Evolutionary conservation across 2,797 vertebrate species (phyloP).

Genomic region (Carapus acus): DNA sequence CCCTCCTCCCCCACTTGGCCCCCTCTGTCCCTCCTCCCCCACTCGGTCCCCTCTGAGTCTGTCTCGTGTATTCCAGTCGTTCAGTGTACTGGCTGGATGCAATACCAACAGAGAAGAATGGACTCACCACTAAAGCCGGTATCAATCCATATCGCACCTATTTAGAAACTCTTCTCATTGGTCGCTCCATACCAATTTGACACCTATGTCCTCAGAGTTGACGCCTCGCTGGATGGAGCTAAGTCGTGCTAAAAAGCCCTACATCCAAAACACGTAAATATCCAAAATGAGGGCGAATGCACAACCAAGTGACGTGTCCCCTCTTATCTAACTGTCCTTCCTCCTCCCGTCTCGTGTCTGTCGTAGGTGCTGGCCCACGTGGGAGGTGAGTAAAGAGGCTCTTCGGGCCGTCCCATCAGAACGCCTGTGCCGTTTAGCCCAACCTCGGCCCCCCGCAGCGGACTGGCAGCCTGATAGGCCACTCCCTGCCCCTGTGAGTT

Average conservation of each 20-base stretch:
- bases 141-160: not conserved
- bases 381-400: conserved; percentile 62
- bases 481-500: conserved; percentile 55
- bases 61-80: conserved; percentile 47
- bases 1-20: not conserved
- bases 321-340: not conserved
- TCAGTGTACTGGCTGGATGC: conserved; percentile 72
- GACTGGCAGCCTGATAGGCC: conserved; percentile 58
- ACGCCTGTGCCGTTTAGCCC: conserved; percentile 58
- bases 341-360: not conserved
- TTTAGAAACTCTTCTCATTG: not conserved
- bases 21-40: not conserved
- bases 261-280: conserved; percentile 55
- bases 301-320: too few relatives aligned
- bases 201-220: conserved; percentile 50
- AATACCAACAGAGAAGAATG: conserved; percentile 39
- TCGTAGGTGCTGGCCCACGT: conserved; percentile 56
- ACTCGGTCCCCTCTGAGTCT: too few relatives aligned
- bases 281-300: too few relatives aligned
- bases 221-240: conserved; percentile 60
- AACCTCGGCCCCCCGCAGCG: conserved; percentile 40
- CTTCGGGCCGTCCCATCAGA: conserved; percentile 58
- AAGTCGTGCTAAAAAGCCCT: conserved; percentile 43
- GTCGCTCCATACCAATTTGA: conserved; percentile 2
- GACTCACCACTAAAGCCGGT: conserved; percentile 48